phyloP scores from a whole-genome alignment of 2,113 vertebrate genomes.

The Neolamprologus sp. region DNA sequence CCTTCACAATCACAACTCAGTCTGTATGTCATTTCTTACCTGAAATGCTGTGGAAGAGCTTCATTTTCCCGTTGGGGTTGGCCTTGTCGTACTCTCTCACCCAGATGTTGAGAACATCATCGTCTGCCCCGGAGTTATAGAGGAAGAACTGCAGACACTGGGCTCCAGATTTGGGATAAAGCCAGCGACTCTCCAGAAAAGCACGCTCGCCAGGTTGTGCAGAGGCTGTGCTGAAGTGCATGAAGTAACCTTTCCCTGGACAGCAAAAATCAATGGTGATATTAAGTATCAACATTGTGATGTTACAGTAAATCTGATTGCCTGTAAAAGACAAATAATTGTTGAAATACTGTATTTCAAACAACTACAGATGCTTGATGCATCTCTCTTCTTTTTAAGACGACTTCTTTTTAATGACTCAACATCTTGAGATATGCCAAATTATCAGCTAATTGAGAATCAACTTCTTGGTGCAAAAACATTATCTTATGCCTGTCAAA shows the following conservation, averaged over 20 bases:
- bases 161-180: constrained; percentile 77
- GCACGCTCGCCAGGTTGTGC: constrained; percentile 48
- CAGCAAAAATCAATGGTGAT: neutral
- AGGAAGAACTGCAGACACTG: constrained; percentile 89
- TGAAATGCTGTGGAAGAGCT: constrained; percentile 67
- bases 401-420: neutral
- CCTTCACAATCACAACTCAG: neutral
- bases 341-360: neutral
- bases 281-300: neutral
- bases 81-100: constrained; percentile 66
- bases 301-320: neutral
- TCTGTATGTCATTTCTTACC: constrained; percentile 52
- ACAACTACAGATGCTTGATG: neutral
- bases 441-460: neutral
- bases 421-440: neutral
- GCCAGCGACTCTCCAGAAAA: constrained; percentile 71
- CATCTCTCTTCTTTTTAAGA: neutral
- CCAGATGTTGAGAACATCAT: constrained; percentile 73
- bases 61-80: constrained; percentile 50
- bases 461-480: neutral
- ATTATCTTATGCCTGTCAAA: neutral
- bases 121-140: constrained; percentile 65
- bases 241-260: constrained; percentile 80
- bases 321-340: neutral
- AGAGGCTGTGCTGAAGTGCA: constrained; percentile 77